A percentile compares a stretch with the other conserved stretches of the same genome.
These are phyloP conservation scores for Corythornis cristatus DNA, from an alignment of 2,113 vertebrate genomes.

Conservation along the genomic window DNA sequence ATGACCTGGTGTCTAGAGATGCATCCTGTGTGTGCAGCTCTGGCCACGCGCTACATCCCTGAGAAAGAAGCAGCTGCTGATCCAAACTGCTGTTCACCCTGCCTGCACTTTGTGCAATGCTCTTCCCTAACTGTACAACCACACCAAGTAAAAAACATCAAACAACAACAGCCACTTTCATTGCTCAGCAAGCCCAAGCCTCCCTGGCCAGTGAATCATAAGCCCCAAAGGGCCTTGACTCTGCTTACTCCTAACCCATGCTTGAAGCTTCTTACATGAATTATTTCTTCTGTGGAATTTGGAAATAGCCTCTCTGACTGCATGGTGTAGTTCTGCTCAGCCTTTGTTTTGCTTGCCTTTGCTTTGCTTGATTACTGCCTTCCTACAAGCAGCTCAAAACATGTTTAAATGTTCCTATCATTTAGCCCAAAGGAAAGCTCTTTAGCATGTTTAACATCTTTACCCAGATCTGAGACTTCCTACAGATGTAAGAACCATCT, in stretches of 20 bases:
- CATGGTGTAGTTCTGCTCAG: neutral
- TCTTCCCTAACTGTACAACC: neutral
- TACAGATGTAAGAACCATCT: slow-evolving; percentile 6
- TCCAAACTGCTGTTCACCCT: neutral
- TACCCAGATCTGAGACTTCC: neutral
- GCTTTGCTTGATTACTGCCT: neutral
- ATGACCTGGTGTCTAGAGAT: neutral
- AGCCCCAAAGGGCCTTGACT: neutral
- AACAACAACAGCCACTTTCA: neutral
- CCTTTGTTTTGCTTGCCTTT: neutral
- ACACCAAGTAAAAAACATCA: neutral
- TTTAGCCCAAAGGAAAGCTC: slow-evolving; percentile 30
- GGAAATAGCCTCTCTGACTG: neutral
- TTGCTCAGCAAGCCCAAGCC: neutral
- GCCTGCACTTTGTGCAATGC: neutral
- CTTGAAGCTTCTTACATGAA: neutral
- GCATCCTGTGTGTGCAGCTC: neutral
- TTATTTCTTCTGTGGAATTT: neutral
- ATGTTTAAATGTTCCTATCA: neutral
- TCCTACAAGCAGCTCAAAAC: neutral
- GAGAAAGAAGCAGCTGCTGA: neutral
- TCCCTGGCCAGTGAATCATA: neutral
- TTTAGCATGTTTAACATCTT: slow-evolving; percentile 31
- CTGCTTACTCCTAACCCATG: neutral
- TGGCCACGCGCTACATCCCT: neutral